Conservation (phyloP, 2,888 invertebrate genomes). For the Oligia fasciuncula region DNA sequence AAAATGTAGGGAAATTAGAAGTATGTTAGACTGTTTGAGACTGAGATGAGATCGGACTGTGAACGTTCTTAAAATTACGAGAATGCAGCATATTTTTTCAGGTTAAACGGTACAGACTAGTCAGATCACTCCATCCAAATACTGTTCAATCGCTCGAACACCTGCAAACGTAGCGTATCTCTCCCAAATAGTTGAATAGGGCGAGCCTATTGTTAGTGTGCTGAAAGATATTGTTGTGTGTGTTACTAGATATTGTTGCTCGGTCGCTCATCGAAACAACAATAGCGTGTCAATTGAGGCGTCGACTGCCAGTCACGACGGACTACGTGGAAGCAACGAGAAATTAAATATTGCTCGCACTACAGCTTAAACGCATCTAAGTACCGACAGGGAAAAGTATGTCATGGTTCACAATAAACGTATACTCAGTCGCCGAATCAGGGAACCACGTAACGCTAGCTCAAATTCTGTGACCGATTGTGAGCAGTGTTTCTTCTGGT, state of each 20-base stretch:
- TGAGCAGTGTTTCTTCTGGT: neutral
- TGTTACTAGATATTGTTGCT: conserved; percentile 6
- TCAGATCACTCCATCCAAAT: neutral
- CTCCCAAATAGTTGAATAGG: conserved; percentile 5
- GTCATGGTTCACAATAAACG: neutral
- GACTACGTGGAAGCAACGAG: conserved; percentile 9
- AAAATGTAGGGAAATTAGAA: too few species aligned
- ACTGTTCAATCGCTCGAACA: neutral
- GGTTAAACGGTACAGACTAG: too few species aligned
- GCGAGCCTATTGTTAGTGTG: neutral
- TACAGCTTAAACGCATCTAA: neutral
- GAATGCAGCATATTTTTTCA: neutral
- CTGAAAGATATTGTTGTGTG: neutral
- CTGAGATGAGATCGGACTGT: too few species aligned
- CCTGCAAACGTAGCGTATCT: conserved; percentile 1
- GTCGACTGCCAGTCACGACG: conserved; percentile 29
- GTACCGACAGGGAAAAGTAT: neutral
- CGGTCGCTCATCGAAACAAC: conserved; percentile 10
- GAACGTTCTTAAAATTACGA: too few species aligned
- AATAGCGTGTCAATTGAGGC: conserved; percentile 27
- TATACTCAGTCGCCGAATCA: neutral
- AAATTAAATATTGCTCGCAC: conserved; percentile 9
- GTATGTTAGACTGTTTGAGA: too few species aligned
- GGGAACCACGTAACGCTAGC: neutral
- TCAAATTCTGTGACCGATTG: neutral